Evolutionary conservation across 1,140 invertebrate genomes (phyloP).

Genomic region (Drosophila ficusphila): DNA sequence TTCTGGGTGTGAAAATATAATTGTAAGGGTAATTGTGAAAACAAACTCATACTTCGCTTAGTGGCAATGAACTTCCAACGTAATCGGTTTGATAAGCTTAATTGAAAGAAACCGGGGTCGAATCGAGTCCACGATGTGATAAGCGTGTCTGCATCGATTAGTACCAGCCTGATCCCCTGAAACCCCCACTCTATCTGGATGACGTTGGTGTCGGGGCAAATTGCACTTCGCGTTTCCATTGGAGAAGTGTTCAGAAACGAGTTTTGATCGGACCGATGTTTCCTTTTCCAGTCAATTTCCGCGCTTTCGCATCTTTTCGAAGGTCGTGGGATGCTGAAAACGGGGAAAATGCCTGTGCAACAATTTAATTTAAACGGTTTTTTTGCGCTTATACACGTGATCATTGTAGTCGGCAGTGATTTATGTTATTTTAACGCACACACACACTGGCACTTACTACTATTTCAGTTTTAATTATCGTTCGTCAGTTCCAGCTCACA

Average conservation of each 20-base stretch:
- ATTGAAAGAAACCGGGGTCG: conserved; percentile 30
- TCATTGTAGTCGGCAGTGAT: conserved; percentile 49
- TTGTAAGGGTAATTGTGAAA: conserved; percentile 36
- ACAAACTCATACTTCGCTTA: conserved; percentile 9
- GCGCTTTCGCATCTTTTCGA: conserved; percentile 47
- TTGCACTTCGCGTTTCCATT: conserved; percentile 12
- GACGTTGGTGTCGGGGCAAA: conserved; percentile 10
- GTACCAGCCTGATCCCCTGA: neutral
- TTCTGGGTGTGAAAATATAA: conserved; percentile 50
- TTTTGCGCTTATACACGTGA: conserved; percentile 56
- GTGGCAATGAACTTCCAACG: conserved; percentile 41
- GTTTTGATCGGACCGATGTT: conserved; percentile 17
- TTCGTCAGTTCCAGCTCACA: conserved; percentile 27
- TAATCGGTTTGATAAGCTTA: conserved; percentile 20
- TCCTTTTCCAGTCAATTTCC: conserved; percentile 58
- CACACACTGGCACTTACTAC: conserved; percentile 4
- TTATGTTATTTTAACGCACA: conserved; percentile 47
- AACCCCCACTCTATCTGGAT: neutral
- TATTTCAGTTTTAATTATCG: conserved; percentile 47
- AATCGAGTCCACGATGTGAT: conserved; percentile 19
- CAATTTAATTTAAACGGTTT: conserved; percentile 43
- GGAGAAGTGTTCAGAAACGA: conserved; percentile 22
- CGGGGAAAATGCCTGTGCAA: conserved; percentile 18
- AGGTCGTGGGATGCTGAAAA: conserved; percentile 53
- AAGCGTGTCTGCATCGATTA: conserved; percentile 33